Evolutionary conservation across 1,140 invertebrate genomes (phyloP).

Genomic region (Paraescarpia echinospica): DNA sequence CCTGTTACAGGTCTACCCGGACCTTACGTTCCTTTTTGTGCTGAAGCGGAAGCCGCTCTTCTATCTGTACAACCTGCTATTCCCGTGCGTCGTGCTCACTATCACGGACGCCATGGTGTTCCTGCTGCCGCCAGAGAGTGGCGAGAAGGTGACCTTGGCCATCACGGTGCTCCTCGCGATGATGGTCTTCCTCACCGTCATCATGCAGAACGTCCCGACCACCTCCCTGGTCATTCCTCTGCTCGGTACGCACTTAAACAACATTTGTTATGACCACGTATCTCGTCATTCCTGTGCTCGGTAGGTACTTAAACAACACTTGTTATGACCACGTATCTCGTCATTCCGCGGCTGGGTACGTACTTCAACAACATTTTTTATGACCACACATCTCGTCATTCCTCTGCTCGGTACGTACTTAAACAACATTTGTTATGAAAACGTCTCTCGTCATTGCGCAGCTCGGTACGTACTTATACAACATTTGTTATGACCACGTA

Average conservation of each 20-base stretch:
- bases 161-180: slow-evolving; percentile 69
- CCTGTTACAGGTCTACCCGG: not conserved
- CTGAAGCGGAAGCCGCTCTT: not conserved
- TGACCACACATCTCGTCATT: no score
- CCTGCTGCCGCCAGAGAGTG: slow-evolving; percentile 96
- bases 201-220: slow-evolving; percentile 92
- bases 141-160: slow-evolving; percentile 97
- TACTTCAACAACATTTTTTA: no score
- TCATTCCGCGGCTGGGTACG: no score
- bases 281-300: no score
- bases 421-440: no score
- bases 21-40: not conserved
- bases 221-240: slow-evolving; percentile 80
- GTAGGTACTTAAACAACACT: no score
- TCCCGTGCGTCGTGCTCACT: slow-evolving; percentile 22
- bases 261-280: no score
- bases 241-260: slow-evolving; percentile 54
- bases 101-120: slow-evolving; percentile 61
- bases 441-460: no score
- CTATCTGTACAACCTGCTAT: slow-evolving; percentile 18
- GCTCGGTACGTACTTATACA: no score
- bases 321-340: no score
- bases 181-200: slow-evolving; percentile 66
- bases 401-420: no score
- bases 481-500: no score